Base-by-base conservation (phyloP, 2,113 vertebrate species). In the Aix galericulata region DNA sequence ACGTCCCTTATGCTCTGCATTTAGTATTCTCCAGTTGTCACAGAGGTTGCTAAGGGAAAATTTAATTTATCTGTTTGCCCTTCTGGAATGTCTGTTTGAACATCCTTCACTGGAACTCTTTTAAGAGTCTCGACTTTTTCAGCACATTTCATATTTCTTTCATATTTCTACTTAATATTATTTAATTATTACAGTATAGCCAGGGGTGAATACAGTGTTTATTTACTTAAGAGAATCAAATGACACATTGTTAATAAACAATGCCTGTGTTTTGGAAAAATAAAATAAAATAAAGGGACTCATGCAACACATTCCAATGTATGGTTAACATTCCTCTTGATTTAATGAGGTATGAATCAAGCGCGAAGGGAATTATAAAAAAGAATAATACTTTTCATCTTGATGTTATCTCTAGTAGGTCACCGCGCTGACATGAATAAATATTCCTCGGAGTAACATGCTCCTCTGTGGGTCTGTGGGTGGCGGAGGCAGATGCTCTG, bases 11-110 rank as follows among this genome's bases (percentile, higher is more conserved):
- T 2, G 36, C 79, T 84, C 31, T n/a, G 68, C 46, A 26, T 13
- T 95, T 63, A 80, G 62, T 50, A 84, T 94, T 97, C 96, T 74
- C 62, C 81, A 8, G 8, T 32, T 8, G 83, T 88, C 79, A 36
- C 74, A 1, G 7, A 36, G 80, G 68, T 7, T 56, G 89, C 86
- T 29, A 5, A 22, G 64, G 80, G 68, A 75, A 93, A 60, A 58
- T 26, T 78, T 50, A 29, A 91, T 96, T 94, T 87, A 60, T 96
- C 73, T 79, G 25, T 62, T 87, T 93, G 91, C 76, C 95, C 96
- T 91, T 63, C 74, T 17, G 67, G 82, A 72, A 75, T 38, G 92
- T 38, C 87, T 96, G 80, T 34, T 95, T 93, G 72, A 96, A 81
- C 82, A 94, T 75, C 88, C 72, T 88, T 73, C 82, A 38, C 50